Evolutionary conservation across 2,888 invertebrate species (phyloP).

Genomic region (Diaprepes abbreviatus): DNA sequence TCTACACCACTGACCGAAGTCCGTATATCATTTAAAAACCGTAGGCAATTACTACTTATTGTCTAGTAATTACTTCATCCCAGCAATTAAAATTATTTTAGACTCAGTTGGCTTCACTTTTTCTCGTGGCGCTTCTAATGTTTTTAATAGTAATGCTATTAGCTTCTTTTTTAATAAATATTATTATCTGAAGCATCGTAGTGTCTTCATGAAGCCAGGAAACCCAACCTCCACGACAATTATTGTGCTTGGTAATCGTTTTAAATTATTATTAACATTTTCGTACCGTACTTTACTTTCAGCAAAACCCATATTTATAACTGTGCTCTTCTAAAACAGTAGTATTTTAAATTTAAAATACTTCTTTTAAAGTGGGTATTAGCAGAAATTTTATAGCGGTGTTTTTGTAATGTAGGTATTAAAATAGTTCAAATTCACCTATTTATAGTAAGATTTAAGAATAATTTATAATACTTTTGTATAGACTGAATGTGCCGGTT

Average conservation of each 20-base stretch:
- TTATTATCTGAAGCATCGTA: slow-evolving; percentile 25
- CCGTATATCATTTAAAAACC: slow-evolving; percentile 16
- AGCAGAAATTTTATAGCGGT: not conserved
- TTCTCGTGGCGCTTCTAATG: slow-evolving; percentile 34
- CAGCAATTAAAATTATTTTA: slow-evolving; percentile 34
- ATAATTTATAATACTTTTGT: no score
- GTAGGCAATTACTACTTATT: slow-evolving; percentile 24
- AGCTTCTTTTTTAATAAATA: slow-evolving; percentile 39
- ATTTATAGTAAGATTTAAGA: no score
- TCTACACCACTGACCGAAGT: slow-evolving; percentile 6
- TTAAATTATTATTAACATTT: slow-evolving; percentile 27
- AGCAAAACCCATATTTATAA: slow-evolving; percentile 17
- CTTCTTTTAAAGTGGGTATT: no score
- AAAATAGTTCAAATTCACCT: no score
- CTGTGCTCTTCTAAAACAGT: not conserved
- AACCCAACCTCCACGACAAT: slow-evolving; percentile 29
- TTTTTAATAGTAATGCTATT: slow-evolving; percentile 30
- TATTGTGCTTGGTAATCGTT: slow-evolving; percentile 23
- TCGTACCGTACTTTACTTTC: not conserved
- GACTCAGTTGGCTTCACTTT: slow-evolving; percentile 28
- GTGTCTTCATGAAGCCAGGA: slow-evolving; percentile 25
- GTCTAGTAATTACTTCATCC: slow-evolving; percentile 29
- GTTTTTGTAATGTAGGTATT: not conserved
- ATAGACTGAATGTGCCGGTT: no score
- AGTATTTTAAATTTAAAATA: not conserved